Evolutionary conservation across 2,888 invertebrate species (phyloP), one percentile per base, ranked within the genome.

Genomic region (Gymnocheta viridis): DNA sequence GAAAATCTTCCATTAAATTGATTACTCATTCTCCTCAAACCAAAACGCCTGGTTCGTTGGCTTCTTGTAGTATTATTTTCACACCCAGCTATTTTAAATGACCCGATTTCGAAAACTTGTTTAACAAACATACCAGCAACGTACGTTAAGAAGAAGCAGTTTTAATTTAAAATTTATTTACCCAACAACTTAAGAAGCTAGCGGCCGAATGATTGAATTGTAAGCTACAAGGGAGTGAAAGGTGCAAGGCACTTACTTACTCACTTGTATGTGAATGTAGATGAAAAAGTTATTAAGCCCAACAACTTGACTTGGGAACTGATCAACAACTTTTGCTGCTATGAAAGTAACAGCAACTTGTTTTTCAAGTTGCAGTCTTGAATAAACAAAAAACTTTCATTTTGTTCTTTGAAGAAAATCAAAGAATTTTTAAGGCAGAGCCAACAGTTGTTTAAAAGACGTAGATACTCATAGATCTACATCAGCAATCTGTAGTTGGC

Each of bases 361-460:
- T 82, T 81, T 73, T 73, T 73, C 81, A 77, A 84, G 84, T 80
- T 77, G 77, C 38, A 56, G 60, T 69, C 72, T 62, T 44, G 6
- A 24, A 19, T 4, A 54, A 51, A 19, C 17, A 47, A 66, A 67
- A 78, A 84, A 84, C 84, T 84, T 84, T 84, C 81, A 82, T 84
- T 81, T 82, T 54, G 81, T 84, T 84, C 84, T 84, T 81, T 73
- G 62, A 82, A 81, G 84, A 84, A 84, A 84, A 78, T 78, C 73
- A 69, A 84, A 81, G 72, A 81, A 77, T 81, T 41, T 44, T 54
- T 35, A n/a, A 47, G 7, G 4, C 19, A 47, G 69, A 67, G 10
- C 22, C 10, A 49, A 35, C 73, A 84, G 84, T 84, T 73, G 69
- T 58, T 49, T n/a, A 56, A 49, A 14, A 81, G 69, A 73, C 77